Conservation (phyloP, 2,113 vertebrate species). For the Grus americana region DNA sequence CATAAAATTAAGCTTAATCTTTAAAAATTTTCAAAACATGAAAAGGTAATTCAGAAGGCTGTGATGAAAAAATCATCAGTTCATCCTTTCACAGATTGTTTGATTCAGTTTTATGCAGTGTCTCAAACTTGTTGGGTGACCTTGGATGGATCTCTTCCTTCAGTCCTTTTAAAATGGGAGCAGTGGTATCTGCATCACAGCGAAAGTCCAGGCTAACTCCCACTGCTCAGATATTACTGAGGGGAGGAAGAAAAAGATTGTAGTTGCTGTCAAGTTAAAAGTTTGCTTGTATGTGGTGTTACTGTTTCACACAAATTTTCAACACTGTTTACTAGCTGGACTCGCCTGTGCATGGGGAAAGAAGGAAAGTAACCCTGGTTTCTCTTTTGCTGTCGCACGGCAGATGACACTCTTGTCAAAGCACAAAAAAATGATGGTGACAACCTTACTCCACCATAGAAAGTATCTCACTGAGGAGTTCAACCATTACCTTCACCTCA, state of each 20-base stretch:
- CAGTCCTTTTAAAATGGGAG: not conserved
- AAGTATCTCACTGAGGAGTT: not conserved
- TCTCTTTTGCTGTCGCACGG: accelerated
- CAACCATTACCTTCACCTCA: not conserved
- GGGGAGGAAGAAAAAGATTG: not conserved
- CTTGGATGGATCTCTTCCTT: not conserved
- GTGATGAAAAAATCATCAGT: not conserved
- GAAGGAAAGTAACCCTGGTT: not conserved
- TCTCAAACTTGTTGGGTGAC: not conserved
- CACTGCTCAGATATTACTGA: not conserved
- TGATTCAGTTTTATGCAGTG: not conserved
- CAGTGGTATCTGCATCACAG: not conserved
- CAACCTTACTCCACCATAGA: no score
- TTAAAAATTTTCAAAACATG: not conserved
- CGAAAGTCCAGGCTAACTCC: not conserved
- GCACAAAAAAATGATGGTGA: not conserved
- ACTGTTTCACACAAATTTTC: not conserved
- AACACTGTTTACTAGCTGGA: not conserved
- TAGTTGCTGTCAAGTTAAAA: not conserved
- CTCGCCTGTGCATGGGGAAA: not conserved
- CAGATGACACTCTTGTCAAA: not conserved
- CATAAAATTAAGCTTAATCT: not conserved
- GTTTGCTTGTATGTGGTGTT: not conserved
- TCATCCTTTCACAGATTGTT: not conserved
- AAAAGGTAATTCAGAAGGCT: not conserved